A percentile compares a stretch with the other conserved stretches of the same genome.
These are phyloP conservation scores for Tetrapedia diversipes DNA, from an alignment of 2,888 invertebrate species.

Conservation along the genomic window DNA sequence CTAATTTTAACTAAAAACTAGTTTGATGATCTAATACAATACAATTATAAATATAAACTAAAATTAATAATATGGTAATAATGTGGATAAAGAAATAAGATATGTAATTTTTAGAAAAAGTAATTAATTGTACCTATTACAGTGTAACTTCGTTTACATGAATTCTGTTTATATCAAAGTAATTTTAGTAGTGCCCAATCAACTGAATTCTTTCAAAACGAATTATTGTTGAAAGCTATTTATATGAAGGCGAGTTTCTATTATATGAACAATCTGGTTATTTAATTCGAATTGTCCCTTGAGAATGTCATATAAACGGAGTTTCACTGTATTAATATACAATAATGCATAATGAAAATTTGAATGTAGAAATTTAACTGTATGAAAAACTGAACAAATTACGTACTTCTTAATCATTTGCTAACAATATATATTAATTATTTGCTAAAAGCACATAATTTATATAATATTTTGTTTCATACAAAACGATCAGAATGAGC, in stretches of 20 bases:
- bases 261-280: too few relatives aligned
- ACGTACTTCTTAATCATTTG: conserved; percentile 23
- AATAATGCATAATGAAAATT: conserved; percentile 34
- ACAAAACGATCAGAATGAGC: conserved; percentile 17
- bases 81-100: conserved; percentile 34
- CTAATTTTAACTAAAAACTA: conserved; percentile 70
- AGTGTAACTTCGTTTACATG: too few relatives aligned
- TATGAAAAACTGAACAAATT: conserved; percentile 8
- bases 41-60: conserved; percentile 47
- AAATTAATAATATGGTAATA: conserved; percentile 54
- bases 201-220: too few relatives aligned
- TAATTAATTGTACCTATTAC: conserved; percentile 62
- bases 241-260: too few relatives aligned
- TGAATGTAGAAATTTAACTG: conserved; percentile 27
- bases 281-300: too few relatives aligned
- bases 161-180: too few relatives aligned
- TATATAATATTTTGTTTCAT: conserved; percentile 23
- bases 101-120: conserved; percentile 57
- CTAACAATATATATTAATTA: too few relatives aligned
- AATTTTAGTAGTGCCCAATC: too few relatives aligned
- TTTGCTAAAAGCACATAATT: conserved; percentile 27
- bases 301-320: too few relatives aligned
- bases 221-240: too few relatives aligned
- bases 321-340: too few relatives aligned
- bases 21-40: conserved; percentile 57